Conservation (phyloP, 2,797 vertebrate species). For the Falco cherrug region DNA sequence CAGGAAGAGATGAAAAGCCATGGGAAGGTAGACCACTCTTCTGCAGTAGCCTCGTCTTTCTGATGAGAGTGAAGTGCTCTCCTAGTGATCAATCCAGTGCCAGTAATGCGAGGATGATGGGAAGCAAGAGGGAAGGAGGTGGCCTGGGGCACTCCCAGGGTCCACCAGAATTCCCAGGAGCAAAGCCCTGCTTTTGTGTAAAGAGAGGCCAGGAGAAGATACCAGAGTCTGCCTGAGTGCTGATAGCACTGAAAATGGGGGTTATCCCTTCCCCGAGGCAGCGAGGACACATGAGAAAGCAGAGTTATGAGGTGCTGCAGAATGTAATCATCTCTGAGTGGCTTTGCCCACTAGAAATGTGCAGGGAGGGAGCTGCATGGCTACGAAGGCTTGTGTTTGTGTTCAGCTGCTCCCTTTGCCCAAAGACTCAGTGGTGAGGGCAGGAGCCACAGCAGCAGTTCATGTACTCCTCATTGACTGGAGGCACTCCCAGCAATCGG, state of each 20-base stretch:
- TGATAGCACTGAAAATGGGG: neutral
- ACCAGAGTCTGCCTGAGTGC: neutral
- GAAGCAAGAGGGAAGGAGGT: neutral
- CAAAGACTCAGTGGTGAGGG: neutral
- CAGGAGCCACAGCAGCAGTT: neutral
- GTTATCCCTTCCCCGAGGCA: neutral
- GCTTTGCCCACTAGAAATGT: neutral
- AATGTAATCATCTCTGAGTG: neutral
- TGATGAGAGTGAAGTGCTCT: neutral
- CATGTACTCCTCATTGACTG: accelerated
- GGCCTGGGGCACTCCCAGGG: neutral
- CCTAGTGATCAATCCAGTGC: neutral
- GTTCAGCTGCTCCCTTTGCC: neutral
- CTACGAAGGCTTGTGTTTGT: neutral
- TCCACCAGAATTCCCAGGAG: neutral
- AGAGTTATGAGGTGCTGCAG: neutral
- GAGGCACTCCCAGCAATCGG: neutral
- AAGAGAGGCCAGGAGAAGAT: neutral
- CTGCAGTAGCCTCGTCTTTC: neutral
- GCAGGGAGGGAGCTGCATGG: neutral
- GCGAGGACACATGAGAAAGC: neutral
- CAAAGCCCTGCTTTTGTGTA: neutral
- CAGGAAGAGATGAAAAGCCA: neutral
- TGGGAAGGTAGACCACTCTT: neutral
- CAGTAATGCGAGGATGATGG: neutral